phyloP scores from a whole-genome alignment of 1,140 invertebrate species.

The Zelostemma sp. region DNA sequence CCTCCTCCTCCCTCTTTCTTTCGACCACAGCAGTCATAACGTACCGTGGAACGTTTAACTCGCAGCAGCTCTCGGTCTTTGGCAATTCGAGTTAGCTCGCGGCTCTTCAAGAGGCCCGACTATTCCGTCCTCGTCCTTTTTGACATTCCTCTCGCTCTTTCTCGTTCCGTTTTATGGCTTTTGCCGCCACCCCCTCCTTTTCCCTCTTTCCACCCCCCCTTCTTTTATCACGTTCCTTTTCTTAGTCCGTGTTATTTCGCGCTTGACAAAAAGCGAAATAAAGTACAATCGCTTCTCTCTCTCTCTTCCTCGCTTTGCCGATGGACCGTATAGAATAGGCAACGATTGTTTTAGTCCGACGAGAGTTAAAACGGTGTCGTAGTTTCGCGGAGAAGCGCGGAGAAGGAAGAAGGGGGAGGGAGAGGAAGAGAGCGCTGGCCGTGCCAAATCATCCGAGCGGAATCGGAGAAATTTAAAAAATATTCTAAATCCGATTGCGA shows the following conservation, averaged over 20 bases:
- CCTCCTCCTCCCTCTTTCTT: background rate
- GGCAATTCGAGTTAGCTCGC: slow-evolving; percentile 62
- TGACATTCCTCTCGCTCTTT: slow-evolving; percentile 18
- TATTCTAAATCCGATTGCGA: slow-evolving; percentile 70
- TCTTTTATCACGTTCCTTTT: slow-evolving; percentile 24
- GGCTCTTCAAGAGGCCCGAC: slow-evolving; percentile 51
- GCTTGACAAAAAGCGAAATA: slow-evolving; percentile 62
- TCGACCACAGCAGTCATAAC: slow-evolving; percentile 29
- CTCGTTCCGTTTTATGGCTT: slow-evolving; percentile 31
- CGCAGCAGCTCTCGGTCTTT: slow-evolving; percentile 57
- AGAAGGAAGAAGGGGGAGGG: slow-evolving; percentile 36
- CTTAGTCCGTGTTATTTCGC: slow-evolving; percentile 60
- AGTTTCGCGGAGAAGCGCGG: slow-evolving; percentile 15
- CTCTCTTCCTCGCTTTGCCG: slow-evolving; percentile 11
- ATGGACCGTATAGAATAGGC: slow-evolving; percentile 31
- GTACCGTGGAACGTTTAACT: slow-evolving; percentile 54
- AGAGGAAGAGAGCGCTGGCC: slow-evolving; percentile 15
- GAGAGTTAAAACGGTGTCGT: slow-evolving; percentile 55
- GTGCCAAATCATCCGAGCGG: slow-evolving; percentile 69
- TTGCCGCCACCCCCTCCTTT: slow-evolving; percentile 15
- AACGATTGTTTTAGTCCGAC: slow-evolving; percentile 62
- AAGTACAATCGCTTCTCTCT: slow-evolving; percentile 11
- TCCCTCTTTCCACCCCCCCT: slow-evolving; percentile 18
- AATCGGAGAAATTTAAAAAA: slow-evolving; percentile 71
- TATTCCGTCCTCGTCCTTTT: slow-evolving; percentile 38